Evolutionary conservation across 2,797 vertebrate genomes (phyloP).

Genomic region (Spondyliosoma cantharus): DNA sequence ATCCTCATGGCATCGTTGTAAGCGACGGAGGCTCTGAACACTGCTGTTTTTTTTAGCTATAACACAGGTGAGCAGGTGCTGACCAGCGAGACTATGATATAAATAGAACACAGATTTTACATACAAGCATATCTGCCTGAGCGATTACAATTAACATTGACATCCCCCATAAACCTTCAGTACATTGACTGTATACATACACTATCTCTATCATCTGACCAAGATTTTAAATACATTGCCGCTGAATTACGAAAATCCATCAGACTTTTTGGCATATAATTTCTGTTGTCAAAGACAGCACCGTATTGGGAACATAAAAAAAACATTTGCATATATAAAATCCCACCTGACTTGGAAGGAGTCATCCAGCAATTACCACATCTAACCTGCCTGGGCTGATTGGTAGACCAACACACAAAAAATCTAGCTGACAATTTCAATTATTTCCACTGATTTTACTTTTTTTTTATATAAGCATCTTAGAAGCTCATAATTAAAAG

Average conservation of each 20-base stretch:
- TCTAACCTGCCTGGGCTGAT: background rate
- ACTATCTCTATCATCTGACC: background rate
- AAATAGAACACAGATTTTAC: background rate
- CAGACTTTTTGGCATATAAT: background rate
- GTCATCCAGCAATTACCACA: background rate
- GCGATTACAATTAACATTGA: too few relatives aligned
- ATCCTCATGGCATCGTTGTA: background rate
- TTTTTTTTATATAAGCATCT: background rate
- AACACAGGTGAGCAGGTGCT: background rate
- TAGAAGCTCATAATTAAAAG: background rate
- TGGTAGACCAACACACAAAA: background rate
- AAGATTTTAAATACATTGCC: background rate
- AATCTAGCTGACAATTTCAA: background rate
- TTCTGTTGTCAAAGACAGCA: background rate
- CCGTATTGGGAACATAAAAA: background rate
- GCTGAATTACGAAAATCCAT: background rate
- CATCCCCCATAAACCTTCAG: background rate
- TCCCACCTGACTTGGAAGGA: background rate
- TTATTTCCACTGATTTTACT: background rate
- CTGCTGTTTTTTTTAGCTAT: background rate
- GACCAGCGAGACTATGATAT: background rate
- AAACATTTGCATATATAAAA: slow-evolving; percentile 7
- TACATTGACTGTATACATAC: background rate
- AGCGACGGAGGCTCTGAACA: background rate
- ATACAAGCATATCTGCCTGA: background rate